Base-by-base conservation (phyloP, 2,888 invertebrate species). In the Cosmorhoe ocellata region DNA sequence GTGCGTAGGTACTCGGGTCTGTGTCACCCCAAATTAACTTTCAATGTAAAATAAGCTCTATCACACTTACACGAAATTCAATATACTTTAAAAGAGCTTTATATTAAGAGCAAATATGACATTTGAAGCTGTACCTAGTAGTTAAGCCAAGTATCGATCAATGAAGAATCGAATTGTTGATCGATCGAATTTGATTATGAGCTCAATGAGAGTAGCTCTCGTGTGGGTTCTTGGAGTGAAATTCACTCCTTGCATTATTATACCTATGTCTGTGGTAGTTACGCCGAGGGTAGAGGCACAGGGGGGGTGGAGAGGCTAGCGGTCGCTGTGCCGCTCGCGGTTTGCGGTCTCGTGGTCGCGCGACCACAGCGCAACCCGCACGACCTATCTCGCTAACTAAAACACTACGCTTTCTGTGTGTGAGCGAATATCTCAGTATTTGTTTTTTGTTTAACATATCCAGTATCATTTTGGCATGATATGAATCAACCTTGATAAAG, bases 261-360 rank as follows among this genome's bases (percentile, higher is more conserved):
- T 11, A n/a, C n/a, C n/a, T n/a, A n/a, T 11, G 33, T 33, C 43
- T 39, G 22, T 28, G 32, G 45, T 39, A 14, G 12, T 36, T 24
- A 36, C 11, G 8, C 22, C 34, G 24, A 67, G 66, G 68, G 69
- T 46, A 51, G 59, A 51, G 52, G 62, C 56, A 64, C 60, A 60
- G 64, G 28, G 58, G 64, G 63, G 58, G 60, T 63, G 55, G 4
- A 3, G 3, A 56, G 70, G 66, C 62, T 38, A 53, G 76, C 64
- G 78, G 76, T 59, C 64, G 79, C 69, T 80, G 84, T 66, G n/a
- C n/a, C 51, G 44, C 50, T 72, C 76, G 69, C 73, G 64, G 65
- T 63, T 56, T 67, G 71, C 69, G 74, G 74, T 60, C 67, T 56
- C 69, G 72, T 69, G 76, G 73, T 68, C 46, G 37, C 51, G 27